Evolutionary conservation across 2,797 vertebrate genomes (phyloP).

Genomic region (Phylloscopus collybita): DNA sequence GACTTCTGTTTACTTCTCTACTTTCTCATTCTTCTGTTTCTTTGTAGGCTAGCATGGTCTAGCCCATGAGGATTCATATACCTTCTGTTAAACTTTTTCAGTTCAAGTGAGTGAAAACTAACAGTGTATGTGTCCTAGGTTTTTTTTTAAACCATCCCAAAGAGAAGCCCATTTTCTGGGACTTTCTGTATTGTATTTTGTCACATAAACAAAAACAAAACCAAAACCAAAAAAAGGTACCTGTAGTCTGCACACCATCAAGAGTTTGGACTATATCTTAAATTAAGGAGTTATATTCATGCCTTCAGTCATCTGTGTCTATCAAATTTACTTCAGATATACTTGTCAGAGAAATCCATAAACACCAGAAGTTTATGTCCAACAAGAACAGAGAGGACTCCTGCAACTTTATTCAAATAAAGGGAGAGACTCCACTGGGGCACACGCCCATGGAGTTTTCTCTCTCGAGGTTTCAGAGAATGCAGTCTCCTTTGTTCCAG

Average conservation of each 20-base stretch:
- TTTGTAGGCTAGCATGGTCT: not conserved
- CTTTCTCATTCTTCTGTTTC: not conserved
- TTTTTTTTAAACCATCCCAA: not conserved
- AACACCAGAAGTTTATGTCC: not conserved
- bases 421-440: not conserved
- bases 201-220: not conserved
- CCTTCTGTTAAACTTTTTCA: not conserved
- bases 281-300: not conserved
- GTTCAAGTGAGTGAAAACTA: not conserved
- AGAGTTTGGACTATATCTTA: not conserved
- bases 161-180: not conserved
- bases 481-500: accelerated
- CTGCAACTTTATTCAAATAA: not conserved
- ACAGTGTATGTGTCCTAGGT: not conserved
- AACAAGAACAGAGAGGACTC: not conserved
- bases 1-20: not conserved
- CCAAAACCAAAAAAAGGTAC: not conserved
- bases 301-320: not conserved
- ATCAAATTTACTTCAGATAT: not conserved
- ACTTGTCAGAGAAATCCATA: not conserved
- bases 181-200: not conserved
- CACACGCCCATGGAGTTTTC: accelerated
- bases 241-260: not conserved
- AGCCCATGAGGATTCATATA: not conserved
- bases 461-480: accelerated